A percentile compares a stretch with the other conserved stretches of the same genome.
phyloP scores from a whole-genome alignment of 2,888 invertebrate species.

The Gastrophysa polygoni region DNA sequence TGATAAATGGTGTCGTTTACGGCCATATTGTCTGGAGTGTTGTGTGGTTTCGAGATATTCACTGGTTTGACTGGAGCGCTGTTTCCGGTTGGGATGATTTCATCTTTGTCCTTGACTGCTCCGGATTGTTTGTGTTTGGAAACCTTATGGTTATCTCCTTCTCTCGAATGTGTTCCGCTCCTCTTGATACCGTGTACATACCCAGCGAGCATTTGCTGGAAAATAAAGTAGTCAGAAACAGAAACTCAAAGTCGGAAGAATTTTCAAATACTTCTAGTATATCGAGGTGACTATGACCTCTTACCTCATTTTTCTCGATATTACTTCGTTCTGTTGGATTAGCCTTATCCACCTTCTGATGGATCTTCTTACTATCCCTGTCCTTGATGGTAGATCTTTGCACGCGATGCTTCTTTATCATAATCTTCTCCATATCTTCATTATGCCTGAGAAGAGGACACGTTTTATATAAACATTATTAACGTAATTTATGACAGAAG shows the following conservation, averaged over 20 bases:
- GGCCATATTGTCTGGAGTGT: constrained; percentile 11
- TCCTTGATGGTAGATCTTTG: constrained; percentile 61
- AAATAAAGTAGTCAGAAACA: too few relatives aligned
- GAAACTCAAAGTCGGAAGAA: too few relatives aligned
- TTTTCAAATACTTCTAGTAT: too few relatives aligned
- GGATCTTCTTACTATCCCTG: constrained; percentile 50
- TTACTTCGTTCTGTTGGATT: constrained; percentile 34
- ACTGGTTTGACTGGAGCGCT: constrained; percentile 24
- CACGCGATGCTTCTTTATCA: constrained; percentile 74
- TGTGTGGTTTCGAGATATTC: constrained; percentile 27
- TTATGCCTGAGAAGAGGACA: too few relatives aligned
- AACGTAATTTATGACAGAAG: too few relatives aligned
- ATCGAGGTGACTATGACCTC: too few relatives aligned
- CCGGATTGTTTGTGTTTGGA: constrained; percentile 60
- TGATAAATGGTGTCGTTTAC: constrained; percentile 37
- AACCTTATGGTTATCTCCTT: constrained; percentile 64
- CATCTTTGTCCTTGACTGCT: constrained; percentile 35
- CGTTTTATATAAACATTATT: too few relatives aligned
- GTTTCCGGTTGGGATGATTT: background rate
- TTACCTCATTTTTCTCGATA: constrained; percentile 44
- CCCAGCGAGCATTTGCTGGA: constrained; percentile 23
- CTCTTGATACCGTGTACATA: constrained; percentile 66
- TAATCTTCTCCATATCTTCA: constrained; percentile 79
- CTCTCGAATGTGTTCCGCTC: constrained; percentile 66
- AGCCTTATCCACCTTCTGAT: constrained; percentile 43